A percentile compares a stretch with the other conserved stretches of the same genome.
These are phyloP conservation scores for Bombus breviceps DNA, from an alignment of 1,140 invertebrate species.

Conservation along the genomic window DNA sequence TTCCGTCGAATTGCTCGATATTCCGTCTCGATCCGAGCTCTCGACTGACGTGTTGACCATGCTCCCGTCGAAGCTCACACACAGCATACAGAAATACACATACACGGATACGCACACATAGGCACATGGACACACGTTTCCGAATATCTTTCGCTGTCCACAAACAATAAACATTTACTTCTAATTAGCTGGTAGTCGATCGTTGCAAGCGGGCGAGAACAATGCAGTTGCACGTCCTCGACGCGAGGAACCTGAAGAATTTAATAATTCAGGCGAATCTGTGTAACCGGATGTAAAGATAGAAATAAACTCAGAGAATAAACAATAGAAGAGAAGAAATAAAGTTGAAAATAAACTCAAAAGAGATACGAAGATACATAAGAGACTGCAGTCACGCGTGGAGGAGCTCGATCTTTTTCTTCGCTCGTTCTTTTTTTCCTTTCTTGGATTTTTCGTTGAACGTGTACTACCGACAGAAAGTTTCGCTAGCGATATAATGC, in stretches of 20 bases:
- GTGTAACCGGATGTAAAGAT: constrained; percentile 54
- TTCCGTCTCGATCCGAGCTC: constrained; percentile 4
- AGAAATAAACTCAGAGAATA: constrained; percentile 55
- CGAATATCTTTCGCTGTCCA: not conserved
- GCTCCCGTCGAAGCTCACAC: not conserved
- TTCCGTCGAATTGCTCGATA: constrained; percentile 11
- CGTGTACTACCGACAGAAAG: not conserved
- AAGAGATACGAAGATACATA: constrained; percentile 52
- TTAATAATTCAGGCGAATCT: constrained; percentile 16
- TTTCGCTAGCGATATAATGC: not conserved
- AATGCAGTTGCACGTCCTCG: constrained; percentile 2
- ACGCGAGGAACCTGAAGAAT: not conserved
- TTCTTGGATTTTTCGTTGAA: not conserved
- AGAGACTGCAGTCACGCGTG: constrained; percentile 37
- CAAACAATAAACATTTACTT: not conserved
- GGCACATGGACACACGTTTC: not conserved
- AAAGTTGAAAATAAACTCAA: constrained; percentile 43
- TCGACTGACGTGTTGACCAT: not conserved
- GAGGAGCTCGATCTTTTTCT: constrained; percentile 46
- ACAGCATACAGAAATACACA: too few relatives aligned
- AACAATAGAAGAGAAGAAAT: constrained; percentile 34
- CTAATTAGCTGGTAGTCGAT: constrained; percentile 16
- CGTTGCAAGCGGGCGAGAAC: not conserved
- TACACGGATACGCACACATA: not conserved
- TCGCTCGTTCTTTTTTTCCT: constrained; percentile 19